Conservation (phyloP, 2,888 invertebrate species). For the Folsomia candida region DNA sequence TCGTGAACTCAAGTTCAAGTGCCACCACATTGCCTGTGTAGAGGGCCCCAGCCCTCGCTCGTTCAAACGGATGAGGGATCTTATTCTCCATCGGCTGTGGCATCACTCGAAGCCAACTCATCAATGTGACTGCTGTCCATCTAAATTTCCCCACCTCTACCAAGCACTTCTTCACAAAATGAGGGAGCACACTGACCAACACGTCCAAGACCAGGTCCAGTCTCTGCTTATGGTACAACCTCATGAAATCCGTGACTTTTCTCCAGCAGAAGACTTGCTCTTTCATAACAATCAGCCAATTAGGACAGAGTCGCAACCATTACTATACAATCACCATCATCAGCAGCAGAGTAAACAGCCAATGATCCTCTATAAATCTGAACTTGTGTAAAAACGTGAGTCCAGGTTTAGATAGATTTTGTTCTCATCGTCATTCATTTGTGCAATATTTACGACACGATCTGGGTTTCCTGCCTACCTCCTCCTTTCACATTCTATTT, state of each 20-base stretch:
- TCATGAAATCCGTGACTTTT: not conserved
- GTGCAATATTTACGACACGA: no score
- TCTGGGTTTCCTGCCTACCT: no score
- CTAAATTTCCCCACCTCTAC: slow-evolving; percentile 57
- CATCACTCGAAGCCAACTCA: slow-evolving; percentile 56
- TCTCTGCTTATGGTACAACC: not conserved
- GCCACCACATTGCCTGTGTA: slow-evolving; percentile 37
- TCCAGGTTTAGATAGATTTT: no score
- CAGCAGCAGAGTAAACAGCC: no score
- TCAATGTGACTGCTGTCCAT: slow-evolving; percentile 58
- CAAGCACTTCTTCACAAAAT: slow-evolving; percentile 57
- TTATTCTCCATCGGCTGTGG: slow-evolving; percentile 58
- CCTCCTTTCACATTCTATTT: no score
- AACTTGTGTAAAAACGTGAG: no score
- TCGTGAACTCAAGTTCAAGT: slow-evolving; percentile 29
- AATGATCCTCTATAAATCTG: no score
- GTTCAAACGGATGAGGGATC: slow-evolving; percentile 34
- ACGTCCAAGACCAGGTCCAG: not conserved
- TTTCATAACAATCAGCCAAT: no score
- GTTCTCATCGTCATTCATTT: no score
- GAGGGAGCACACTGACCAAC: not conserved
- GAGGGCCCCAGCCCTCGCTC: slow-evolving; percentile 25
- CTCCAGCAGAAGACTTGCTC: not conserved
- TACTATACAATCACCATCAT: no score
- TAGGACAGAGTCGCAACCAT: no score